These are phyloP conservation scores for Oceanodroma leucorhoa DNA, from an alignment of 2,797 vertebrate species.

Conservation along the genomic window DNA sequence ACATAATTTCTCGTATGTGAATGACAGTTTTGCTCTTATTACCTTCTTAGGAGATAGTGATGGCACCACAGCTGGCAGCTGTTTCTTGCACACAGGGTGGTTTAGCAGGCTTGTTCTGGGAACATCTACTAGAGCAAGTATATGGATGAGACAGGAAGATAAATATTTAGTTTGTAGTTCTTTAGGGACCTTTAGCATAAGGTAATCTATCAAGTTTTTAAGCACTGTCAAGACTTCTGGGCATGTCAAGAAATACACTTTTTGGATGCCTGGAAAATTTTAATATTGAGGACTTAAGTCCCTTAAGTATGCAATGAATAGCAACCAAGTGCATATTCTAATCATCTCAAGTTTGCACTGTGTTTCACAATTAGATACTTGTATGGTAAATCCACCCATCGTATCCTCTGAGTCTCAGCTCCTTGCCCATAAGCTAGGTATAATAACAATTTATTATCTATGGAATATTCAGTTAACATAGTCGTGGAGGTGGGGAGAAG, in stretches of 20 bases:
- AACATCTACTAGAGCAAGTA: background rate
- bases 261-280: background rate
- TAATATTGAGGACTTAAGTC: background rate
- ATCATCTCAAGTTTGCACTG: background rate
- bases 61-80: background rate
- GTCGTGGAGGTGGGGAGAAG: background rate
- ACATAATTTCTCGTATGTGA: background rate
- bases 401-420: background rate
- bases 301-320: background rate
- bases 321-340: background rate
- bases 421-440: background rate
- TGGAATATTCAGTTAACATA: background rate
- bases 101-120: background rate
- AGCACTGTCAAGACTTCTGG: background rate
- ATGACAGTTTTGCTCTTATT: background rate
- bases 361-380: background rate
- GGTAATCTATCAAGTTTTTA: background rate
- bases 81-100: background rate
- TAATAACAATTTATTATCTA: background rate
- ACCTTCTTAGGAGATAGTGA: background rate
- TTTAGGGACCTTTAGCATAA: background rate
- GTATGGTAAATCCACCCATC: background rate
- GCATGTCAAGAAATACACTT: background rate
- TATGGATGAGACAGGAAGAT: background rate
- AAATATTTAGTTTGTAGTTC: slow-evolving; percentile 6